Evolutionary conservation across 2,113 vertebrate genomes (phyloP).

Genomic region (Ailuropoda melanoleuca): DNA sequence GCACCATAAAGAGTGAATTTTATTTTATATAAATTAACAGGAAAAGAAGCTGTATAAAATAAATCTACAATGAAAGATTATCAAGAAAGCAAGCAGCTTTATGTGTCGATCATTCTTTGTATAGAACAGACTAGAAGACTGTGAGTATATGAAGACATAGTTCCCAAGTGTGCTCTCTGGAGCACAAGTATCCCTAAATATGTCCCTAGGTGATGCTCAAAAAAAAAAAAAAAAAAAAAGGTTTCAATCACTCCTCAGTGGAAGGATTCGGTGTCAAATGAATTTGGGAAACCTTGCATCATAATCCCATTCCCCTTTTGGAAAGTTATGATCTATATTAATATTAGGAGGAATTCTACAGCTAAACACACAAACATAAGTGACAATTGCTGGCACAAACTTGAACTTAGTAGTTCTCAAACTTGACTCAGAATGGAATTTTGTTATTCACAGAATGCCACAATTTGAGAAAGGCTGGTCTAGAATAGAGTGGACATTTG

Average conservation of each 20-base stretch:
- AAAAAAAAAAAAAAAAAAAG: not conserved
- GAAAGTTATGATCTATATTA: not conserved
- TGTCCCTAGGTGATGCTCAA: not conserved
- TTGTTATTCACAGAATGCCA: not conserved
- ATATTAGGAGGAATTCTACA: not conserved
- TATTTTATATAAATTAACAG: not conserved
- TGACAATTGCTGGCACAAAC: not conserved
- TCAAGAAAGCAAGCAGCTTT: conserved; percentile 68
- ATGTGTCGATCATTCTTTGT: conserved; percentile 63
- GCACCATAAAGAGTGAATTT: not conserved
- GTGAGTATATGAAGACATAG: not conserved
- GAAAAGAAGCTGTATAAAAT: not conserved
- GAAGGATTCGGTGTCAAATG: not conserved
- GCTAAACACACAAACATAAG: not conserved
- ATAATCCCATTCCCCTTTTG: not conserved
- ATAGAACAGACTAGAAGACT: conserved; percentile 59
- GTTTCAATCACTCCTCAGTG: not conserved
- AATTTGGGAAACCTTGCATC: not conserved
- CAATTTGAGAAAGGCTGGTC: not conserved
- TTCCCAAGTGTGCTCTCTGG: not conserved
- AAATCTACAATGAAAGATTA: conserved; percentile 71
- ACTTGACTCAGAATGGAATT: not conserved
- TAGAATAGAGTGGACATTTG: not conserved
- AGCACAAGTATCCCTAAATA: not conserved
- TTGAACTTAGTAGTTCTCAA: not conserved